A percentile compares a stretch with the other conserved stretches of the same genome.
phyloP scores from a whole-genome alignment of 2,888 invertebrate genomes.

The Cynaeus angustus region DNA sequence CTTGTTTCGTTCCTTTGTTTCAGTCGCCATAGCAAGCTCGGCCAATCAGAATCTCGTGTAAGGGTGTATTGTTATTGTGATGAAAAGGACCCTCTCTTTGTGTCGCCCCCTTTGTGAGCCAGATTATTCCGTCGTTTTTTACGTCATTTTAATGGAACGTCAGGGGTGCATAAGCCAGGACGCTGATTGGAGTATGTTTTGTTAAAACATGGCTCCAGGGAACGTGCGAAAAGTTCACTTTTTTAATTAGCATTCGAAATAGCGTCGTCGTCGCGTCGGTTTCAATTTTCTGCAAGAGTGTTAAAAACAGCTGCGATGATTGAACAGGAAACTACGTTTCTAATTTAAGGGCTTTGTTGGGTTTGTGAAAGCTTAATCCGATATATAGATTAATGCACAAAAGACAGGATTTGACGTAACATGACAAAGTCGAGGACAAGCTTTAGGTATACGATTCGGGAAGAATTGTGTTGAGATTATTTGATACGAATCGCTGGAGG shows the following conservation, averaged over 20 bases:
- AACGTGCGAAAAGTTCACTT: conserved; percentile 42
- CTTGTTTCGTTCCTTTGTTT: conserved; percentile 64
- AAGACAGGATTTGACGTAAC: conserved; percentile 25
- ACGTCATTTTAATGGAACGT: conserved; percentile 64
- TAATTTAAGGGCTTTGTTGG: conserved; percentile 35
- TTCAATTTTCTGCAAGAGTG: neutral
- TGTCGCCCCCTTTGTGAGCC: conserved; percentile 62
- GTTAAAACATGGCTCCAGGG: conserved; percentile 49
- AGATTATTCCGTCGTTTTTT: conserved; percentile 66
- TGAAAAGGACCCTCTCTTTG: conserved; percentile 64
- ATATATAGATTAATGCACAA: conserved; percentile 27
- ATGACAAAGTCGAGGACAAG: conserved; percentile 37
- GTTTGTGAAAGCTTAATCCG: conserved; percentile 29
- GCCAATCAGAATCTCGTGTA: conserved; percentile 64
- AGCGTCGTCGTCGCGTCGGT: neutral
- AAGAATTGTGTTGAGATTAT: conserved; percentile 21
- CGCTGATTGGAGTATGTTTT: conserved; percentile 51
- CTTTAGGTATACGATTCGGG: conserved; percentile 5
- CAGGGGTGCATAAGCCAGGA: conserved; percentile 53
- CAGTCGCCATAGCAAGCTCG: conserved; percentile 60
- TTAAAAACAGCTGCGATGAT: conserved; percentile 6
- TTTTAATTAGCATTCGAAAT: conserved; percentile 40
- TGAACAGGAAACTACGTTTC: conserved; percentile 42
- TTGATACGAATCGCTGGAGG: conserved; percentile 3
- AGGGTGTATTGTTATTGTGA: conserved; percentile 64